These are phyloP conservation scores for Anthrax anthrax DNA, from an alignment of 2,888 invertebrate species.

Conservation along the genomic window DNA sequence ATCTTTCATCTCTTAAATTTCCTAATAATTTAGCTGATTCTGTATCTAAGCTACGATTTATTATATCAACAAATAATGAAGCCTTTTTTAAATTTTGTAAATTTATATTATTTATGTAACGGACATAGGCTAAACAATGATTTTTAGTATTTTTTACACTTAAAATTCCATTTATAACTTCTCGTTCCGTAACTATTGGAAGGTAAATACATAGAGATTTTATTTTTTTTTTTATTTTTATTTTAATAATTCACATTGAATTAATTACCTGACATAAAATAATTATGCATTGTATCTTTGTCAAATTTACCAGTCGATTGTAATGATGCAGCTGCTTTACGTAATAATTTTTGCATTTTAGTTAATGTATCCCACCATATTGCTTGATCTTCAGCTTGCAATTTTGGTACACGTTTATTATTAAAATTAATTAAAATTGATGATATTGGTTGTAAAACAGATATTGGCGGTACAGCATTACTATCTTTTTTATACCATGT, in stretches of 20 bases:
- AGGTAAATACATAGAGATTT: conserved; percentile 16
- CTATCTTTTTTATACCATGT: conserved; percentile 94
- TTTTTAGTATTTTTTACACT: conserved; percentile 89
- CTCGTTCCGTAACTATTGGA: conserved; percentile 97
- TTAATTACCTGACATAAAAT: conserved; percentile 90
- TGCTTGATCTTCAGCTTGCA: conserved; percentile 92
- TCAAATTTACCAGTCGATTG: conserved; percentile 73
- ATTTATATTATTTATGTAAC: conserved; percentile 96
- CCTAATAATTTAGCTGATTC: conserved; percentile 83
- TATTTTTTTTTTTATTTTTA: background rate
- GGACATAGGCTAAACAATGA: conserved; percentile 85
- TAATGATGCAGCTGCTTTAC: conserved; percentile 82
- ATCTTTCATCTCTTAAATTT: conserved; percentile 75
- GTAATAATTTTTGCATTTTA: conserved; percentile 86
- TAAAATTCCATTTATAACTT: conserved; percentile 90
- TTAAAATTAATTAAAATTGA: conserved; percentile 94
- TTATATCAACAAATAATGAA: conserved; percentile 87
- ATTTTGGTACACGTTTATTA: conserved; percentile 69
- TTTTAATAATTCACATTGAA: background rate
- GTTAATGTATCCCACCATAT: conserved; percentile 96
- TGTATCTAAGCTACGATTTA: conserved; percentile 78
- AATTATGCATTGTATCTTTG: conserved; percentile 90
- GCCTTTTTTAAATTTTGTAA: conserved; percentile 88
- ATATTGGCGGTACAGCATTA: conserved; percentile 90
- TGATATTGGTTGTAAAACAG: conserved; percentile 91